Evolutionary conservation across 2,797 vertebrate genomes (phyloP).

Genomic region (Macrochelys suwanniensis): DNA sequence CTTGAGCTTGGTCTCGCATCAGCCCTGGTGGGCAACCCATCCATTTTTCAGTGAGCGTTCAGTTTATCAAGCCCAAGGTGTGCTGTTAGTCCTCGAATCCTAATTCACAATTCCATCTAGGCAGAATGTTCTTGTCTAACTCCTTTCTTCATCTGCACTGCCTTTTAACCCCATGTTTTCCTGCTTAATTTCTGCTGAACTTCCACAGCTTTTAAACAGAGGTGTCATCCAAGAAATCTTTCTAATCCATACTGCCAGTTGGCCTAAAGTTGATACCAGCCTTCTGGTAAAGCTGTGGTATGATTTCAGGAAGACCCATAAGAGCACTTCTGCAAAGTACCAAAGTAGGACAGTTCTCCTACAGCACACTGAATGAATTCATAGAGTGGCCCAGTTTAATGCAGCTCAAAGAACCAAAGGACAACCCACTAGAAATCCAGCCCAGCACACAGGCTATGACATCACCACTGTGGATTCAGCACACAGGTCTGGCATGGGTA

Average conservation of each 20-base stretch:
- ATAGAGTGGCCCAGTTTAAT: background rate
- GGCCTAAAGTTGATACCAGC: background rate
- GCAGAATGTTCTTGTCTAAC: background rate
- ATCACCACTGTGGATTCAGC: too few species aligned
- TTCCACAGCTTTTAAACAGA: background rate
- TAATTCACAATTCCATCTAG: background rate
- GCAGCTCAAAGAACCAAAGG: background rate
- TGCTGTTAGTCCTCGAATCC: background rate
- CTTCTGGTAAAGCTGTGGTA: background rate
- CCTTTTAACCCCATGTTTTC: background rate
- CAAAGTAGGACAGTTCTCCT: background rate
- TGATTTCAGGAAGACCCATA: background rate
- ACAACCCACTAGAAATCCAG: background rate
- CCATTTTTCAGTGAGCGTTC: background rate
- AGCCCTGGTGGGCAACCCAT: background rate
- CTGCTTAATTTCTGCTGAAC: background rate
- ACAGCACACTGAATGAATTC: background rate
- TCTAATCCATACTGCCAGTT: background rate
- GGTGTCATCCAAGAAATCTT: background rate
- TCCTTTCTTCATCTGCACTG: background rate
- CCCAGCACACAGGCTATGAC: background rate
- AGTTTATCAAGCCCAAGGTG: background rate
- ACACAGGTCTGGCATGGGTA: too few species aligned
- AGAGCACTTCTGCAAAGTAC: background rate
- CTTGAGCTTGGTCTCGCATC: background rate